Evolutionary conservation across 2,113 vertebrate genomes (phyloP).

Genomic region (Phainopepla nitens): DNA sequence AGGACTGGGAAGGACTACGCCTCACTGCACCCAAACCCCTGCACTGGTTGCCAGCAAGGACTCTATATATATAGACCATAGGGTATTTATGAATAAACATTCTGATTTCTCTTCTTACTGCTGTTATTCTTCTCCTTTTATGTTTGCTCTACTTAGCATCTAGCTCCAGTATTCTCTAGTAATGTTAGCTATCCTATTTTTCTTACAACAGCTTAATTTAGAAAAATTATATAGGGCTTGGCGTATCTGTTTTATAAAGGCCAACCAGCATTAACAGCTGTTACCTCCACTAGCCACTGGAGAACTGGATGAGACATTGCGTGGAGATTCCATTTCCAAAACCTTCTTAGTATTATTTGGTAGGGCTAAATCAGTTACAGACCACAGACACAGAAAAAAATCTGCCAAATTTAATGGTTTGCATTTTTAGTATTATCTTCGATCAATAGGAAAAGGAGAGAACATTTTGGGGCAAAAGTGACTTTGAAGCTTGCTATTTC

Average conservation of each 20-base stretch:
- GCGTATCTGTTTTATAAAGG: background rate
- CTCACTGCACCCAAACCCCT: background rate
- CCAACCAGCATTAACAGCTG: background rate
- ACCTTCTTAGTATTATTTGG: background rate
- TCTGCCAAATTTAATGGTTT: background rate
- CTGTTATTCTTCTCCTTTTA: background rate
- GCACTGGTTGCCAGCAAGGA: background rate
- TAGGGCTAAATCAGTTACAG: background rate
- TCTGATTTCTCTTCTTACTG: background rate
- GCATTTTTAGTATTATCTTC: background rate
- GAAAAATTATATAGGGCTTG: background rate
- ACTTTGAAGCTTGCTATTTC: background rate
- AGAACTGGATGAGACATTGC: background rate
- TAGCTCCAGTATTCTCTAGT: background rate
- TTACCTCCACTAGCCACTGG: background rate
- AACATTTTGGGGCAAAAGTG: background rate
- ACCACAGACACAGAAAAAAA: background rate
- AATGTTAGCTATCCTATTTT: background rate
- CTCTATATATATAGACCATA: background rate
- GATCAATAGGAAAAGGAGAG: background rate
- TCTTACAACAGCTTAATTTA: background rate
- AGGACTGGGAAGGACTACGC: background rate
- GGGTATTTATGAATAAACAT: background rate
- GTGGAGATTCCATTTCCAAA: accelerated
- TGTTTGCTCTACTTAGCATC: background rate